Evolutionary conservation across 2,888 invertebrate genomes (phyloP).

Genomic region (Brachyopa scutellaris): DNA sequence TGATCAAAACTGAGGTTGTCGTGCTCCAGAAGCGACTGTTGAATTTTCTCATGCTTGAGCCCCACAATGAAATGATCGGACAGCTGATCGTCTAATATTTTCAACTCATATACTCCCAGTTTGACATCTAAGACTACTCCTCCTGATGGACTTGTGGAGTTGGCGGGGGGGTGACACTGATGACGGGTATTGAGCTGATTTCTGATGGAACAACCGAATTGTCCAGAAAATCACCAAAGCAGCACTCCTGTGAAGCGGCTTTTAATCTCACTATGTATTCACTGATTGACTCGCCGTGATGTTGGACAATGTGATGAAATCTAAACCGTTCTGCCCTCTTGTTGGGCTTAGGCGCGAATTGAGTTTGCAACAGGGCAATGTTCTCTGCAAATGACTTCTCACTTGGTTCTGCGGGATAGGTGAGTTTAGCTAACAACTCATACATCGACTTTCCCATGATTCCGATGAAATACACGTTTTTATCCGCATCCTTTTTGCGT

Average conservation of each 20-base stretch:
- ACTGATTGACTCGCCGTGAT: not conserved
- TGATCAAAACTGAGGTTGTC: not conserved
- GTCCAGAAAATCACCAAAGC: constrained; percentile 14
- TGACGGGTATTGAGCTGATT: too few relatives aligned
- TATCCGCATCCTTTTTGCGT: not conserved
- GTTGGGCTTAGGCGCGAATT: too few relatives aligned
- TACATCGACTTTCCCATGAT: too few relatives aligned
- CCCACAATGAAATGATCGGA: constrained; percentile 9
- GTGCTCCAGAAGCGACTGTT: constrained; percentile 19
- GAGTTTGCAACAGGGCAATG: not conserved
- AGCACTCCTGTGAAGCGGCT: constrained; percentile 11
- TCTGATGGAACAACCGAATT: not conserved
- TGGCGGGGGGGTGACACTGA: not conserved
- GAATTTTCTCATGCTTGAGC: constrained; percentile 14
- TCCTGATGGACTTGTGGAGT: not conserved
- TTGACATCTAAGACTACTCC: not conserved
- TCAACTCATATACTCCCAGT: constrained; percentile 2
- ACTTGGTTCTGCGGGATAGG: constrained; percentile 4
- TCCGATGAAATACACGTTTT: constrained; percentile 18
- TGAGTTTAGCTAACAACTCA: too few relatives aligned
- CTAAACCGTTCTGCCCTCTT: constrained; percentile 22
- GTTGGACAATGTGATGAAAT: constrained; percentile 1
- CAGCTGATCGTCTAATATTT: constrained; percentile 16
- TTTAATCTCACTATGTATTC: constrained; percentile 8
- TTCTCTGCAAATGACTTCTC: not conserved